These are phyloP conservation scores for Galerucella nymphaeae DNA, from an alignment of 2,888 invertebrate species.

Conservation along the genomic window DNA sequence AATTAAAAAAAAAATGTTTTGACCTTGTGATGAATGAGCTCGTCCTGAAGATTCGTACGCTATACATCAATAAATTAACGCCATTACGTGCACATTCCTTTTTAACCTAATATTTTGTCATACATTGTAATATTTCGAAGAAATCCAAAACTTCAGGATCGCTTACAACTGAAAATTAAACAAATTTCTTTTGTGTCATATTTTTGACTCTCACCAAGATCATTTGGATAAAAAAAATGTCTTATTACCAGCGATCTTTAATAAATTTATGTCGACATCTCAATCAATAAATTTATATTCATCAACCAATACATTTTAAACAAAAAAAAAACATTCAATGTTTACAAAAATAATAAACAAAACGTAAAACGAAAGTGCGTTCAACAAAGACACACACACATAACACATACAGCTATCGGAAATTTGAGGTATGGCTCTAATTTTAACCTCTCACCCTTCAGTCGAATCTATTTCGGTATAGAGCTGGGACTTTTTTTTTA, in stretches of 20 bases:
- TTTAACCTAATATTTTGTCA: slow-evolving; percentile 5
- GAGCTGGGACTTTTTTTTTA: slow-evolving; percentile 5
- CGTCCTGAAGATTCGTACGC: background rate
- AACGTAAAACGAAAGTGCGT: slow-evolving; percentile 36
- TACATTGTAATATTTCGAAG: slow-evolving; percentile 1
- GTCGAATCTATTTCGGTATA: slow-evolving; percentile 32
- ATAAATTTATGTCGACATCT: slow-evolving; percentile 3
- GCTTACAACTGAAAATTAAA: no score
- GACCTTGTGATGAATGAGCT: no score
- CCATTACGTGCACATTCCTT: slow-evolving; percentile 12
- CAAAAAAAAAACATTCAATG: slow-evolving; percentile 36
- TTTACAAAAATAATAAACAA: slow-evolving; percentile 41
- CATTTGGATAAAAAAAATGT: no score
- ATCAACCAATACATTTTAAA: slow-evolving; percentile 28
- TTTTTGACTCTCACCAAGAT: no score
- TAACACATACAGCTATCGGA: slow-evolving; percentile 31
- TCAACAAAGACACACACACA: background rate
- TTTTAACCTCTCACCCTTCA: slow-evolving; percentile 63
- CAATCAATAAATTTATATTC: slow-evolving; percentile 13
- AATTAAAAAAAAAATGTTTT: no score
- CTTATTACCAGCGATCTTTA: no score
- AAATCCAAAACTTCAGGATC: background rate
- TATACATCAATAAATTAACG: slow-evolving; percentile 2
- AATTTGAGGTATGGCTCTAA: slow-evolving; percentile 56
- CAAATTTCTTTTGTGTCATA: no score